Percentiles rank a stretch among this genome's conserved stretches.
Conservation (phyloP, 2,888 invertebrate species). For the Leptinotarsa tumamoca region DNA sequence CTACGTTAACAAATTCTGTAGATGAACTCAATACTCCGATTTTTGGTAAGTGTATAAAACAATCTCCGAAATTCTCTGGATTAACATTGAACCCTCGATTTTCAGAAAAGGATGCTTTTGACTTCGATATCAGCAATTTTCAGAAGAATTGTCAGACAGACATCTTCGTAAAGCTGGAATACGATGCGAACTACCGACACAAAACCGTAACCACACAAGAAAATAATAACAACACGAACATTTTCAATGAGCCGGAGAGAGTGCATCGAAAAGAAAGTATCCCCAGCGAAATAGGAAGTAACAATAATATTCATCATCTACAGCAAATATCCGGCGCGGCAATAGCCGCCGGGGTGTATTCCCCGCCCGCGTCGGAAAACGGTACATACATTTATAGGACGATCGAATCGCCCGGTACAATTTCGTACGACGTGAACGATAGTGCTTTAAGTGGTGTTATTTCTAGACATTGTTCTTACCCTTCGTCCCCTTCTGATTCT, state of each 20-base stretch:
- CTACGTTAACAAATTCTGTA: slow-evolving; percentile 57
- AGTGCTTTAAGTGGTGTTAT: slow-evolving; percentile 52
- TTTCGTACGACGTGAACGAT: slow-evolving; percentile 39
- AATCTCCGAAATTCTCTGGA: neutral
- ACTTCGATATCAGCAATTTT: slow-evolving; percentile 44
- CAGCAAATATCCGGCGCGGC: slow-evolving; percentile 11
- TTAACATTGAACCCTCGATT: no score
- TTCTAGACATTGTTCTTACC: slow-evolving; percentile 48
- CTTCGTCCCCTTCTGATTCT: slow-evolving; percentile 43
- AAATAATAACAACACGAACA: slow-evolving; percentile 14
- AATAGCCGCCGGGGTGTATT: slow-evolving; percentile 13
- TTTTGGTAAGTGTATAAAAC: slow-evolving; percentile 56
- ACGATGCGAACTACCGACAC: slow-evolving; percentile 29
- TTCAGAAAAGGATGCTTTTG: slow-evolving; percentile 51
- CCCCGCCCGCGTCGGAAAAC: slow-evolving; percentile 32
- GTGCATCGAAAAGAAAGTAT: slow-evolving; percentile 25
- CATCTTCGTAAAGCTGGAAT: slow-evolving; percentile 46
- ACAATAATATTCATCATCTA: slow-evolving; percentile 26
- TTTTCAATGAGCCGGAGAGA: slow-evolving; percentile 16
- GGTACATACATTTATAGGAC: slow-evolving; percentile 40
- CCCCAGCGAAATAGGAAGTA: slow-evolving; percentile 30
- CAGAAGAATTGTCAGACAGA: slow-evolving; percentile 38
- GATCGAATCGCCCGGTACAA: slow-evolving; percentile 17
- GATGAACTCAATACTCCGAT: slow-evolving; percentile 64
- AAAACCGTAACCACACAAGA: slow-evolving; percentile 22